Percentiles rank a stretch among this genome's conserved stretches.
phyloP scores from a whole-genome alignment of 2,113 vertebrate genomes.

The Ageneiosus marmoratus region DNA sequence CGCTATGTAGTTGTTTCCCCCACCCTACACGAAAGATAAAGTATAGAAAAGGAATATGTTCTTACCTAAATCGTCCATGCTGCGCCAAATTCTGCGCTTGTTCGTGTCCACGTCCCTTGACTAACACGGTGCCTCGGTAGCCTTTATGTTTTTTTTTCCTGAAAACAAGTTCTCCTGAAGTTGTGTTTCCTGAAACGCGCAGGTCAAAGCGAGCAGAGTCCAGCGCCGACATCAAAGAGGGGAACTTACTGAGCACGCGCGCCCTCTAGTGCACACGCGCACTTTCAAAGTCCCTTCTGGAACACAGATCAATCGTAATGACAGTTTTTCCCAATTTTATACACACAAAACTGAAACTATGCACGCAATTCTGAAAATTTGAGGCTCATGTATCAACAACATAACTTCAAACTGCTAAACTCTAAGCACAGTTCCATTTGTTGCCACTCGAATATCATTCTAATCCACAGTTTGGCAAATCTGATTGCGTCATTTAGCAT shows the following conservation, averaged over 20 bases:
- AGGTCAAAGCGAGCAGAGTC: constrained; percentile 42
- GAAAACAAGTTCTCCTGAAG: constrained; percentile 53
- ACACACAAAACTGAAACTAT: no score
- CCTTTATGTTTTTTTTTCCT: no score
- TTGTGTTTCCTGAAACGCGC: constrained; percentile 48
- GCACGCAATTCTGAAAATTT: no score
- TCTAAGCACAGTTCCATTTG: no score
- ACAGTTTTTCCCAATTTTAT: no score
- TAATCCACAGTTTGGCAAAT: no score
- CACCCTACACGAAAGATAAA: constrained; percentile 18
- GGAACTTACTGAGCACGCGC: background rate
- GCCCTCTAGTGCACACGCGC: constrained; percentile 57
- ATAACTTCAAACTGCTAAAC: no score
- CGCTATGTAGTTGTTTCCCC: constrained; percentile 29
- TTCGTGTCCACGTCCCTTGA: background rate
- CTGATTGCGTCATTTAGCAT: no score
- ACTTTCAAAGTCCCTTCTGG: background rate
- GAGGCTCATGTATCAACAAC: no score
- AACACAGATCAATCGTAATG: background rate
- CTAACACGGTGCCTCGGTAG: background rate
- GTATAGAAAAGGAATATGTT: background rate
- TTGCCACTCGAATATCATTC: no score
- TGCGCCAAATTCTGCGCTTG: constrained; percentile 20
- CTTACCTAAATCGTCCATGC: constrained; percentile 78
- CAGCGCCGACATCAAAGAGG: constrained; percentile 42